These are phyloP conservation scores for Neoarius graeffei DNA, from an alignment of 2,113 vertebrate genomes.

Conservation along the genomic window DNA sequence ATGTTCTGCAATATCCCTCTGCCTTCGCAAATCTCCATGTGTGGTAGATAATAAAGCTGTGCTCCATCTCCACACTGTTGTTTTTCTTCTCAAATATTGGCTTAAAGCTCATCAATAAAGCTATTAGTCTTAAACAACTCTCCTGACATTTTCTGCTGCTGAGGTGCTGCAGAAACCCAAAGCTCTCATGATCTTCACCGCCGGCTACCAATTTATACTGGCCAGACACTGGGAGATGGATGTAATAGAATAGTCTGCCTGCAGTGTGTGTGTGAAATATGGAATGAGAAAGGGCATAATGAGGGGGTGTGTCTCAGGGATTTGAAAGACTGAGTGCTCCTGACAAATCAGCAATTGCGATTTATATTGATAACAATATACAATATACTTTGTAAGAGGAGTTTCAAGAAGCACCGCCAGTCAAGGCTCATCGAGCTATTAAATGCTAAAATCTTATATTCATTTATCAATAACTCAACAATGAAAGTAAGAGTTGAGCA, in stretches of 20 bases:
- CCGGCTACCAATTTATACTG: constrained; percentile 30
- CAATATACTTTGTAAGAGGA: background rate
- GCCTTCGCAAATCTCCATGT: background rate
- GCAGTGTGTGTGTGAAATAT: constrained; percentile 25
- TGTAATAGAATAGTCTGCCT: constrained; percentile 30
- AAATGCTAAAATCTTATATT: background rate
- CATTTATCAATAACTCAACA: background rate
- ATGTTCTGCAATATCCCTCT: constrained; percentile 22
- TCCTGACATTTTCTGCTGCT: constrained; percentile 48
- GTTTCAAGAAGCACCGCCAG: background rate
- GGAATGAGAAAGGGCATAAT: background rate
- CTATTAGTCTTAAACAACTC: constrained; percentile 26
- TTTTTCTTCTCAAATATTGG: constrained; percentile 38
- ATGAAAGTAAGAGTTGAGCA: background rate
- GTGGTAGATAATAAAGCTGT: constrained; percentile 12
- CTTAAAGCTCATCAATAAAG: constrained; percentile 46
- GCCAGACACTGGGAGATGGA: constrained; percentile 26
- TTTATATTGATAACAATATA: background rate
- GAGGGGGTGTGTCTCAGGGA: background rate
- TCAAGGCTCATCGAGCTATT: background rate
- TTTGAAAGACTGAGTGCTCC: background rate
- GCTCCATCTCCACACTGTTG: background rate
- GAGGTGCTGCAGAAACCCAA: constrained; percentile 23
- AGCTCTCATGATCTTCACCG: constrained; percentile 22
- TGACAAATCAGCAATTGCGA: background rate